Percentiles rank a stretch among this genome's conserved stretches.
Conservation (phyloP, 2,797 vertebrate genomes). For the Eidolon dupreanum region DNA sequence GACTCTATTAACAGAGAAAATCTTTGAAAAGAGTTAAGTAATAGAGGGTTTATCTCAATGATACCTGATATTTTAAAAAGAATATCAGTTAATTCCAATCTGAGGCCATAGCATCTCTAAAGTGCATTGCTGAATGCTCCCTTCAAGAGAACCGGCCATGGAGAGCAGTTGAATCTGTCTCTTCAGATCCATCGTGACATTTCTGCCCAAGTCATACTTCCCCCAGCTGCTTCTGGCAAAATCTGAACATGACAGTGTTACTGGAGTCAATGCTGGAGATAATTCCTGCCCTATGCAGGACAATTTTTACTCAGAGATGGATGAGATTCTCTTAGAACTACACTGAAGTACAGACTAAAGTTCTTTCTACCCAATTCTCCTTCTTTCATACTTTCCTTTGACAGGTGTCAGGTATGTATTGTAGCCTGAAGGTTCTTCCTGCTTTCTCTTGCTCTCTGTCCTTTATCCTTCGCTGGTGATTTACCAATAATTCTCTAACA, state of each 20-base stretch:
- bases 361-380: neutral
- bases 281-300: neutral
- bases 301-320: neutral
- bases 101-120: neutral
- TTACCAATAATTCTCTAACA: neutral
- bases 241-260: neutral
- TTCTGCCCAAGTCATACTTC: neutral
- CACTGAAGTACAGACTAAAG: neutral
- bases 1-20: neutral
- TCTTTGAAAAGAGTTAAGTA: neutral
- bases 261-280: neutral
- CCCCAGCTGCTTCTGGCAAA: neutral
- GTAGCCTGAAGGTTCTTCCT: neutral
- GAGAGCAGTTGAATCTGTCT: neutral
- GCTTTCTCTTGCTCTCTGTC: neutral
- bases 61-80: neutral
- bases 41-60: neutral
- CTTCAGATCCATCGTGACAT: neutral
- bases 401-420: neutral
- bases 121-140: neutral
- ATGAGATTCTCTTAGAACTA: neutral
- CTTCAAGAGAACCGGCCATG: neutral
- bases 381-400: neutral
- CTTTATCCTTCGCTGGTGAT: neutral
- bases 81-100: neutral